These are phyloP conservation scores for Champsocephalus gunnari DNA, from an alignment of 2,797 vertebrate genomes.

Conservation along the genomic window DNA sequence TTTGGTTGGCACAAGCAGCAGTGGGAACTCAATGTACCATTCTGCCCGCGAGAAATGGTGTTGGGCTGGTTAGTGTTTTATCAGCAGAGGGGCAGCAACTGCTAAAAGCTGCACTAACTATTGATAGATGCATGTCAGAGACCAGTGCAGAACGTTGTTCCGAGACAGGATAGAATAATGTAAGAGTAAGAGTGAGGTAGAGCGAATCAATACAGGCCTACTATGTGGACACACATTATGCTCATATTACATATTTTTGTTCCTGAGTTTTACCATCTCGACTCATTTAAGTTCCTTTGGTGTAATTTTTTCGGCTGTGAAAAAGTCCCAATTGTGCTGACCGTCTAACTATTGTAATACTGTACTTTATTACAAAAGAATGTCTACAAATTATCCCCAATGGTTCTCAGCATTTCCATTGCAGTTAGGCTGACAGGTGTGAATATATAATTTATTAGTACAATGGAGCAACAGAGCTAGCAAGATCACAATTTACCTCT, in stretches of 20 bases:
- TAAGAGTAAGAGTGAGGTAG: background rate
- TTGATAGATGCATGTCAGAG: constrained; percentile 57
- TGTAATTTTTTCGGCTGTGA: background rate
- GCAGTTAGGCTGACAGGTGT: constrained; percentile 5
- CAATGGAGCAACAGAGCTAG: background rate
- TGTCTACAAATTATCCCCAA: constrained; percentile 8
- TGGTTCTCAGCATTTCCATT: background rate
- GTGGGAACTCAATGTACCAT: constrained; percentile 39
- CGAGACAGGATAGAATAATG: constrained; percentile 3
- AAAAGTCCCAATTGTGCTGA: background rate
- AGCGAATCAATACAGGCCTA: constrained; percentile 17
- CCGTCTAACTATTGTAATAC: background rate
- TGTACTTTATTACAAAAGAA: background rate
- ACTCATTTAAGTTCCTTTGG: background rate
- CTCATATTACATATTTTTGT: background rate
- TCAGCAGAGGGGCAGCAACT: constrained; percentile 32
- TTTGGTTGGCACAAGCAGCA: constrained; percentile 35
- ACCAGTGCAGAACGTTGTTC: constrained; percentile 22
- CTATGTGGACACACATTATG: constrained; percentile 2
- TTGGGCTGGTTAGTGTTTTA: constrained; percentile 14
- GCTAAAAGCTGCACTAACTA: constrained; percentile 59
- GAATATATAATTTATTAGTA: constrained; percentile 10
- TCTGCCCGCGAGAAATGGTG: constrained; percentile 32
- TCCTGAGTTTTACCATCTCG: background rate
- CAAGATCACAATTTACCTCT: constrained; percentile 38